Evolutionary conservation across 2,113 vertebrate genomes (phyloP).

Genomic region (Pampusana beccarii): DNA sequence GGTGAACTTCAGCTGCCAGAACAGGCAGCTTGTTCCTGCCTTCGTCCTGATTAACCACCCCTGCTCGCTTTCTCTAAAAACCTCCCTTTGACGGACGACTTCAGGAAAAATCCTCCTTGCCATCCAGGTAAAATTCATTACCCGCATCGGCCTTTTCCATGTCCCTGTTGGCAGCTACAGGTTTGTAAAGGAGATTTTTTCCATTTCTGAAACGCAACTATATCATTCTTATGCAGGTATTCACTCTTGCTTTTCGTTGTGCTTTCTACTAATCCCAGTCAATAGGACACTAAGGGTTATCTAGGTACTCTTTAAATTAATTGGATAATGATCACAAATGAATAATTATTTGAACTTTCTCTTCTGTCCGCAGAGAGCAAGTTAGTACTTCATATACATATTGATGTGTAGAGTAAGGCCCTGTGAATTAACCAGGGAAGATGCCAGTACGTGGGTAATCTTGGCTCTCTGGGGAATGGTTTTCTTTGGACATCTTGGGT

Average conservation of each 20-base stretch:
- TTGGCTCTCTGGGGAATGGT: neutral
- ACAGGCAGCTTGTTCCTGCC: neutral
- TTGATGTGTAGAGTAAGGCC: neutral
- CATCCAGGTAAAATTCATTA: rapidly evolving
- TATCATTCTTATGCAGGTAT: neutral
- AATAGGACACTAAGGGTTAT: neutral
- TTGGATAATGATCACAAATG: neutral
- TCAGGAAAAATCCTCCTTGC: neutral
- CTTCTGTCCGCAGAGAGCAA: neutral
- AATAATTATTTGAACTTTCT: neutral
- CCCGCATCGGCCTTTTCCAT: neutral
- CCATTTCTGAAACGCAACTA: neutral
- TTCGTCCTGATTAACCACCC: rapidly evolving
- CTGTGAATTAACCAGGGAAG: neutral
- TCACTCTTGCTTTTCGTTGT: neutral
- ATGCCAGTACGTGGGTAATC: neutral
- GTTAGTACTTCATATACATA: neutral
- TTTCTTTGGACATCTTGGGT: neutral
- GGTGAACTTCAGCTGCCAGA: rapidly evolving
- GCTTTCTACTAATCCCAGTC: neutral
- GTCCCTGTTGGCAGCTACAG: too few species aligned
- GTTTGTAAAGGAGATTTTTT: neutral
- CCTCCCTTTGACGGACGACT: neutral
- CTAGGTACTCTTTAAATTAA: neutral
- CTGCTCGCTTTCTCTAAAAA: neutral